Base-by-base conservation (phyloP, 2,113 vertebrate species). In the Cnemophilus loriae region DNA sequence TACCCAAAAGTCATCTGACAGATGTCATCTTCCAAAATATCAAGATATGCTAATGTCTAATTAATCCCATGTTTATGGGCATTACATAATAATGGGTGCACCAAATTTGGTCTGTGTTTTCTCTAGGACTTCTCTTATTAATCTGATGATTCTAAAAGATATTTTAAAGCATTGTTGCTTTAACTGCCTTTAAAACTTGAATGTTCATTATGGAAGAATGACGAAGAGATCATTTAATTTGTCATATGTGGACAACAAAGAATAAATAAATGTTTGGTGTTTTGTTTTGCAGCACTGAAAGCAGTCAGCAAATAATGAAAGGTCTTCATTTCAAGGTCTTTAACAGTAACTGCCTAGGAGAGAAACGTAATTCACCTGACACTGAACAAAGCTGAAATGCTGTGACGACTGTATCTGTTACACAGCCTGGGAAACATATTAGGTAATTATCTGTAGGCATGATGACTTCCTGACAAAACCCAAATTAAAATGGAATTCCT, bases 241-340 rank as follows among this genome's bases (percentile, higher is more conserved):
- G 28, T 27, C 47, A 22, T 10, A 46, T 32, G 22, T 39, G 56
- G 37, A 78, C 37, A 75, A 56, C 30, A 87, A 89, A 75, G 41
- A 56, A 87, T 71, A 75, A 70, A 56, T 27, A 60, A 93, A 84
- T 60, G 8, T 22, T 77, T 74, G 49, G 42, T 50, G 42, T 50
- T 95, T 83, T 77, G 16, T 65, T 94, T 93, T 90, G 50, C 63
- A 42, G 73, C 23, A 46, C 49, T 39, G 57, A 79, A 93, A 91
- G 59, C 52, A 92, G 90, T 75, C 50, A 90, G 75, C 39, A 92
- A 95, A 84, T 49, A 83, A 94, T 60, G 79, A 89, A 92, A 94
- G 69, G n/a, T n/a, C 65, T 94, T 89, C 52, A 76, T 95, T 97
- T 95, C 94, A 93, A 90, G 80, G 89, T 95, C 91, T 87, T 95